Evolutionary conservation across 2,797 vertebrate genomes (phyloP), one percentile per base, ranked within the genome.

Genomic region (Melanotaenia boesemani): DNA sequence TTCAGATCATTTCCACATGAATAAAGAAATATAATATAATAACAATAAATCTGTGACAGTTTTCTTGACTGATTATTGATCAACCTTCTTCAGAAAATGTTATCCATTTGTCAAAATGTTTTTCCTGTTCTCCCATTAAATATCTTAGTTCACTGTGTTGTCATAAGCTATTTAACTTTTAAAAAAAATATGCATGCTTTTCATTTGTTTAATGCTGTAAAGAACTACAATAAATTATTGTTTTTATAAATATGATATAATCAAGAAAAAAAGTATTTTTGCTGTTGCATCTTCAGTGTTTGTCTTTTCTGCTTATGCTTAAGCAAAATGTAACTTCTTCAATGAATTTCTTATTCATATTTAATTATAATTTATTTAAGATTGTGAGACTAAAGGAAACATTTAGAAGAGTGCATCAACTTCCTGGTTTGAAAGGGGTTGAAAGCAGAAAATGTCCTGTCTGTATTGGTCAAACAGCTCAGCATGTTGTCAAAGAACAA

Each of bases 391-490:
- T 54, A 13, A 26, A 54, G 24, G 10, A 13, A 54, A 24, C 10
- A 54, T 24, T 54, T 12, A 12, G 3, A 26, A 13, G 10, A 4
- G 22, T 4, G 13, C 46, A 22, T 22, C 24, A 52, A 24, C 3
- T 1, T 52, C 9, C 10, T 52, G 22, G 3, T 10, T 52, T 24
- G n/a, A 24, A 11, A 26, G 4, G 22, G 1, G 11, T 15, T 26
- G 12, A 24, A 5, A 10, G n/a, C 3, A 26, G 24, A 22, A 26
- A 55, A 24, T 5, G 5, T 55, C 8, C 8, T 30, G 30, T 32
- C 11, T 20, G 26, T 54, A 44, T 67, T 67, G 18, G 56, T 67
- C 41, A 32, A 57, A 30, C 54, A 34, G 12, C 41, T 60, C 41
- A 48, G 62, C 10, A 8, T 48, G 12, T 12, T 50, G 50, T 44